A percentile compares a stretch with the other conserved stretches of the same genome.
These are phyloP conservation scores for Sesamia inferens DNA, from an alignment of 2,888 invertebrate genomes.

Conservation along the genomic window DNA sequence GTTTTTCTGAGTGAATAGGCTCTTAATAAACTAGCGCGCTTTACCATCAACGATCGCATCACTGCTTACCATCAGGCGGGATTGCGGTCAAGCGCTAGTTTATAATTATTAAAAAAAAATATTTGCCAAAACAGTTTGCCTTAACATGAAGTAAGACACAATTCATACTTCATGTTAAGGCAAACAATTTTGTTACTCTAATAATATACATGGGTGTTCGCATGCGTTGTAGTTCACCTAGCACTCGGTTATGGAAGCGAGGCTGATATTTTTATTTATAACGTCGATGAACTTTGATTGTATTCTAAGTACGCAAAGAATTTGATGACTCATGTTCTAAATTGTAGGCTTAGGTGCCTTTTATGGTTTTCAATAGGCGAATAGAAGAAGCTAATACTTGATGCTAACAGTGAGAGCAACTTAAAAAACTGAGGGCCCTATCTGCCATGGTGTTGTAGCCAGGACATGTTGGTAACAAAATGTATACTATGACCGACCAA, in stretches of 20 bases:
- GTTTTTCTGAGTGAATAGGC: too few species aligned
- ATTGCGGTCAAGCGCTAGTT: too few species aligned
- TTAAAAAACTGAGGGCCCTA: background rate
- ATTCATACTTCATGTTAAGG: background rate
- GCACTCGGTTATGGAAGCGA: slow-evolving; percentile 43
- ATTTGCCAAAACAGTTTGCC: too few species aligned
- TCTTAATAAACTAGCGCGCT: too few species aligned
- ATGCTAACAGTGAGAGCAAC: background rate
- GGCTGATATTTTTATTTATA: background rate
- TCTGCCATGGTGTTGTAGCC: background rate
- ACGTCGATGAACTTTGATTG: background rate
- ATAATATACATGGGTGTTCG: slow-evolving; percentile 15
- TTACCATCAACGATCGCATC: too few species aligned
- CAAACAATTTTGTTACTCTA: too few species aligned
- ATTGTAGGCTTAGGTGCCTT: too few species aligned
- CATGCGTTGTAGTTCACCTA: slow-evolving; percentile 30
- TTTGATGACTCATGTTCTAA: background rate
- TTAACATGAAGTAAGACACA: too few species aligned
- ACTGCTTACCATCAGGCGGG: too few species aligned
- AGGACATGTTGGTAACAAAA: background rate
- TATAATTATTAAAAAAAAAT: too few species aligned
- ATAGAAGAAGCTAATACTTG: background rate
- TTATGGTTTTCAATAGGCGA: too few species aligned
- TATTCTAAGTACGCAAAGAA: background rate
- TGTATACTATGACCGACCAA: background rate